Conservation (phyloP, 2,888 invertebrate genomes). For the Cantharis rufa region DNA sequence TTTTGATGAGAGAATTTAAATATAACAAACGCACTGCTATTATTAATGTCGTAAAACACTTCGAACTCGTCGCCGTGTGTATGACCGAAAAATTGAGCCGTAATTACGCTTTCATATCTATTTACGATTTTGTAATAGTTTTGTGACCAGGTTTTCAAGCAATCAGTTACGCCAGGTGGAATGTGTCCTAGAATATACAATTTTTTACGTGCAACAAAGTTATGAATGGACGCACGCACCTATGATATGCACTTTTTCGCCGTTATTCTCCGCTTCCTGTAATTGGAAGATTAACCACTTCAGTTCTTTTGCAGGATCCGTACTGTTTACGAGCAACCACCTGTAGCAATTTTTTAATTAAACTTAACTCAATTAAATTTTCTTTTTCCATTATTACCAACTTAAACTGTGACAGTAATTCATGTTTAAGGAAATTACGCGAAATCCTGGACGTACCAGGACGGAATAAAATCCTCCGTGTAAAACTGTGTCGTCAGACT, state of each 20-base stretch:
- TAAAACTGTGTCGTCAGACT: slow-evolving; percentile 79
- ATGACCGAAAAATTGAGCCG: slow-evolving; percentile 91
- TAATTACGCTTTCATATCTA: slow-evolving; percentile 84
- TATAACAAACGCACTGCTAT: slow-evolving; percentile 65
- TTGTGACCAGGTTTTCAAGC: slow-evolving; percentile 91
- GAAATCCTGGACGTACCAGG: slow-evolving; percentile 83
- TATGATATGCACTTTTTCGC: slow-evolving; percentile 95
- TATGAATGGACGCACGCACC: slow-evolving; percentile 53
- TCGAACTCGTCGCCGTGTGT: slow-evolving; percentile 94
- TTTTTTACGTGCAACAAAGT: not conserved
- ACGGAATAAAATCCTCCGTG: slow-evolving; percentile 92
- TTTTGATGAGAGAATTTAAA: not conserved
- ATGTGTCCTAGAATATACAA: slow-evolving; percentile 71
- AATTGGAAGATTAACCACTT: slow-evolving; percentile 93
- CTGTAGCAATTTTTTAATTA: slow-evolving; percentile 50
- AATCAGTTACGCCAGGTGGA: slow-evolving; percentile 90
- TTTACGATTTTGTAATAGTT: slow-evolving; percentile 89
- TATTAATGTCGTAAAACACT: slow-evolving; percentile 84
- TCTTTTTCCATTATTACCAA: slow-evolving; percentile 64
- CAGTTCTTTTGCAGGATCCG: slow-evolving; percentile 92
- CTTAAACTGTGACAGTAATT: slow-evolving; percentile 94
- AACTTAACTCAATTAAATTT: not conserved
- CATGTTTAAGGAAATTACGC: slow-evolving; percentile 90
- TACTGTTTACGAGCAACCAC: slow-evolving; percentile 93
- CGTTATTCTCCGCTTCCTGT: slow-evolving; percentile 87